Evolutionary conservation across 2,888 invertebrate species (phyloP), one percentile per base, ranked within the genome.

Genomic region (Pyrgus malvae): DNA sequence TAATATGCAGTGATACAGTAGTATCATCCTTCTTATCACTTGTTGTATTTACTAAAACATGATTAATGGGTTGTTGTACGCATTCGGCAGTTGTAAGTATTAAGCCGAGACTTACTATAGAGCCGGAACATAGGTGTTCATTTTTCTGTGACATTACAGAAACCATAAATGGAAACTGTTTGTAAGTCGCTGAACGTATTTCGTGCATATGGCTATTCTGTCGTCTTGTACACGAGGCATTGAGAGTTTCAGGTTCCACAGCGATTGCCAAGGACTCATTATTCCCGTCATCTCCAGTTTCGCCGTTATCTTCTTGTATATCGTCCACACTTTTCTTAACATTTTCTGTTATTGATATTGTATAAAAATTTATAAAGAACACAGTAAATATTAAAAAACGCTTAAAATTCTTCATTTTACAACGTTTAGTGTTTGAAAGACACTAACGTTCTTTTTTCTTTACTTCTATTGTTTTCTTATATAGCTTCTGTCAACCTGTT

Each of bases 291-390:
- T 83, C 80, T 56, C 68, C 72, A 21, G 59, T 69, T 46, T 83
- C 83, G 37, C 79, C 80, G 31, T 68, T 79, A 53, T 83, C 81
- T 55, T 83, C 83, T 65, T 74, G 72, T 49, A 68, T 76, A 29
- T 85, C 82, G 53, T 86, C 83, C 14, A 76, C 73, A 65, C 82
- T 87, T 66, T 86, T 86, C 62, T 84, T 86, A 8, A 80, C 78
- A 69, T 79, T 77, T 49, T 78, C 78, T 62, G 73, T 71, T 17
- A 63, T 59, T 63, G 75, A 71, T 46, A 59, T 65, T 49, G 63
- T 61, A 46, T 75, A 59, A 35, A 71, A 71, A 48, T 67, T 61
- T 44, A 72, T 67, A 58, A 80, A 48, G 57, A 79, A 65, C 54
- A 73, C 42, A 61, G 72, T 29, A 58, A 75, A 61, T 62, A 76